These are phyloP conservation scores for Choloepus hoffmanni DNA, from an alignment of 2,113 vertebrate species.

Conservation along the genomic window DNA sequence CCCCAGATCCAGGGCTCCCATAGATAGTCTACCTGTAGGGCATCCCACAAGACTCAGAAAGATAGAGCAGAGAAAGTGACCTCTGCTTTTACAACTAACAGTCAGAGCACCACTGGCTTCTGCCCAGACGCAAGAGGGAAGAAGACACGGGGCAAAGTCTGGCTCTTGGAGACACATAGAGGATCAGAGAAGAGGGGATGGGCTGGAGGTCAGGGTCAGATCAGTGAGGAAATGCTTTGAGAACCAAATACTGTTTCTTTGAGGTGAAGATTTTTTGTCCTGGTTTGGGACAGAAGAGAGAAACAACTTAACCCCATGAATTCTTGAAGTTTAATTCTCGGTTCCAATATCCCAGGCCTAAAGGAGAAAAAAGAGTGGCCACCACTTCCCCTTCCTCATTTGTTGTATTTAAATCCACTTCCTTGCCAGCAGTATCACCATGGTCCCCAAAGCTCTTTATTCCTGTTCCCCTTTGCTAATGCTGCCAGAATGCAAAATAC, in stretches of 20 bases:
- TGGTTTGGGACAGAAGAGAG: background rate
- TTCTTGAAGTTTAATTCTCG: slow-evolving; percentile 1
- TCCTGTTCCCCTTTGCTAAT: too few species aligned
- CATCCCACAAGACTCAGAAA: background rate
- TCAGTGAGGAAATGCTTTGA: background rate
- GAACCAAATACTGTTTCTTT: background rate
- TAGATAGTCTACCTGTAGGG: background rate
- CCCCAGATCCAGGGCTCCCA: background rate
- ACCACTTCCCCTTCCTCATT: background rate
- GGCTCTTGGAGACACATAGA: background rate
- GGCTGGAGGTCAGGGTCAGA: too few species aligned
- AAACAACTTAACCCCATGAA: background rate
- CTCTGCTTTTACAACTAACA: background rate
- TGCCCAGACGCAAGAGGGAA: background rate
- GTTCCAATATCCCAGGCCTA: background rate
- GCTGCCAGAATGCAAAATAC: too few species aligned
- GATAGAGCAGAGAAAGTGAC: background rate
- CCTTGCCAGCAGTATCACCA: background rate
- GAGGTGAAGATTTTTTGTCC: background rate
- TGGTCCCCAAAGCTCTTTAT: background rate
- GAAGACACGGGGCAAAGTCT: background rate
- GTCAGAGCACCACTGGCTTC: background rate
- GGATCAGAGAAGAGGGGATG: background rate
- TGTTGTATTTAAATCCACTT: slow-evolving; percentile 37
- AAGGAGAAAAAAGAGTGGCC: background rate